Base-by-base conservation (phyloP, 2,113 vertebrate species). In the Copsychus sechellarum region DNA sequence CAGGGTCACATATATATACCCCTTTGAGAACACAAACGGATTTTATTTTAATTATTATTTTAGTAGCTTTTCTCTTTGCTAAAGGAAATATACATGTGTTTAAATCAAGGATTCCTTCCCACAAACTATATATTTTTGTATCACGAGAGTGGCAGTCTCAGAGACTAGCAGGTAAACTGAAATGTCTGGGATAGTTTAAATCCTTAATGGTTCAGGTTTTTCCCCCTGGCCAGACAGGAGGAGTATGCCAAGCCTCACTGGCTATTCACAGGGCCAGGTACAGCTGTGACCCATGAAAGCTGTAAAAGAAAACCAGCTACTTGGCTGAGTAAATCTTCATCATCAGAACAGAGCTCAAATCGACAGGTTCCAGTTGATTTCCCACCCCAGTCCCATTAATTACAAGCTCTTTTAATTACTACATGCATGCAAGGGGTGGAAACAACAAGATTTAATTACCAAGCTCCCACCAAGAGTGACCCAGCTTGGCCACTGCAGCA, bases 321-420 rank as follows among this genome's bases (percentile, higher is more conserved):
- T 91, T 76, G 12, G 2, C 36, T 48, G 42, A 34, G 31, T 85
- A 90, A 88, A 86, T 8, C 76, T 56, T 72, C 69, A 67, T 83
- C 50, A 74, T 64, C 81, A 76, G 73, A 86, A 50, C 56, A 84
- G 42, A 93, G 67, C 80, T 72, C 50, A 82, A 78, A 91, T 22
- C 81, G 89, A 82, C 70, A 93, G 21, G 78, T 89, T 95, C 78
- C 67, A 74, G 57, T 65, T 88, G 60, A 80, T 43, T 78, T 91
- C 73, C 50, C 53, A 28, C 56, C 56, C 42, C 3, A 8, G 19
- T 9, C 31, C 51, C 23, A 60, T 70, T 90, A 96, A 95, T 90
- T 94, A 92, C 65, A 84, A 93, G 38, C 45, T 43, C 62, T 92
- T 95, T 92, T 92, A 94, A 94, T 95, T 88, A 81, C 76, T 78